Evolutionary conservation across 2,888 invertebrate species (phyloP).

Genomic region (Harpalus rubripes): DNA sequence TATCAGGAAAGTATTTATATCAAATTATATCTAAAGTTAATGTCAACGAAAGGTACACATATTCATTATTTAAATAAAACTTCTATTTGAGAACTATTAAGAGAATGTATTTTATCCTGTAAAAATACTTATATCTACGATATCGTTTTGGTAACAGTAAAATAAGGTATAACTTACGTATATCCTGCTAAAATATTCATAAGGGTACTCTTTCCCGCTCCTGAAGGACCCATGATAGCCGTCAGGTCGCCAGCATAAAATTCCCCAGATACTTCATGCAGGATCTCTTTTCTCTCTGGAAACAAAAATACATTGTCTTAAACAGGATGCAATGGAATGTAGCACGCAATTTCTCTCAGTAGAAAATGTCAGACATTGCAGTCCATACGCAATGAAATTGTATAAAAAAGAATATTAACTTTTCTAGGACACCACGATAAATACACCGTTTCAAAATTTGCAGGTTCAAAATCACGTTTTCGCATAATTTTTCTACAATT

Average conservation of each 20-base stretch:
- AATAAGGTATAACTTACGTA: slow-evolving; percentile 82
- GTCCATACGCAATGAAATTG: no score
- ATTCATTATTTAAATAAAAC: no score
- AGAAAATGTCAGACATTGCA: background rate
- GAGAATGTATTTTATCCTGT: no score
- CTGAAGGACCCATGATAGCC: slow-evolving; percentile 94
- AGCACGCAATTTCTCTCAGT: background rate
- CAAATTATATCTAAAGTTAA: no score
- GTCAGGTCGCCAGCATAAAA: slow-evolving; percentile 86
- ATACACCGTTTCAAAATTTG: no score
- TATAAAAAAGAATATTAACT: no score
- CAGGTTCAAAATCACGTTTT: no score
- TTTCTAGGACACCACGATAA: no score
- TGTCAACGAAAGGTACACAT: no score
- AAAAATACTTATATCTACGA: no score
- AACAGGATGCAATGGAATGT: background rate
- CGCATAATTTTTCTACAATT: no score
- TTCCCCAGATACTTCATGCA: slow-evolving; percentile 73
- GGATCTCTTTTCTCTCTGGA: slow-evolving; percentile 76
- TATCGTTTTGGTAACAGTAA: background rate
- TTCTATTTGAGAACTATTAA: no score
- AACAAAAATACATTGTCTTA: slow-evolving; percentile 68
- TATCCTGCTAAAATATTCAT: slow-evolving; percentile 94
- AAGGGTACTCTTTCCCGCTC: slow-evolving; percentile 92
- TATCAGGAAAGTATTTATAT: background rate